These are phyloP conservation scores for Candoia aspera DNA, from an alignment of 2,113 vertebrate genomes.

Conservation along the genomic window DNA sequence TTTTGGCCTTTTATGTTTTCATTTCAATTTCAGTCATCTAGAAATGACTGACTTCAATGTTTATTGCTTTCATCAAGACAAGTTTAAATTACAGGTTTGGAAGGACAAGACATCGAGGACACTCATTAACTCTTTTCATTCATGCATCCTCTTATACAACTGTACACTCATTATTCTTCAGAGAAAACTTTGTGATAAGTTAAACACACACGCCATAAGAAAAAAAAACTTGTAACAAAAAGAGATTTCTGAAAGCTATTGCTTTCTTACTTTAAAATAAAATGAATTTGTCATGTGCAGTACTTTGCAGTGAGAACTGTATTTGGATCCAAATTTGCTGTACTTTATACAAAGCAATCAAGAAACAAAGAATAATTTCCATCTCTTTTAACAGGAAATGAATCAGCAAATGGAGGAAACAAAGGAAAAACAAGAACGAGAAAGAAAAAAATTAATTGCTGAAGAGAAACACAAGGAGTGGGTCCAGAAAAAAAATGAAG, in stretches of 20 bases:
- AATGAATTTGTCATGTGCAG: neutral
- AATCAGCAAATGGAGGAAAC: slow-evolving; percentile 72
- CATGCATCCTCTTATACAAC: neutral
- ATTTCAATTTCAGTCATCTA: neutral
- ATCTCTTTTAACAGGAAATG: slow-evolving; percentile 71
- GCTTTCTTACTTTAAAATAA: neutral
- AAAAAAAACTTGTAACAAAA: neutral
- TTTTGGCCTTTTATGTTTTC: neutral
- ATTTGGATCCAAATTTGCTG: neutral
- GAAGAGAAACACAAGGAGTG: slow-evolving; percentile 86
- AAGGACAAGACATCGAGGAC: neutral
- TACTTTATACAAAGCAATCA: neutral
- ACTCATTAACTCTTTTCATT: neutral
- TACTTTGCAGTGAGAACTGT: neutral
- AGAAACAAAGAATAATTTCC: neutral
- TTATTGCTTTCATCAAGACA: neutral
- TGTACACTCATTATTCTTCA: neutral
- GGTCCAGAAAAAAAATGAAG: slow-evolving; percentile 84
- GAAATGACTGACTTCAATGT: neutral
- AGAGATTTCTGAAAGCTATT: neutral
- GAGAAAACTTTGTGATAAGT: neutral
- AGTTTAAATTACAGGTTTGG: neutral
- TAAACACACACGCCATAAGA: neutral
- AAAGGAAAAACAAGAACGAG: slow-evolving; percentile 72
- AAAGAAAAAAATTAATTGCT: slow-evolving; percentile 78